Evolutionary conservation across 2,113 vertebrate genomes (phyloP), one percentile per base, ranked within the genome.

Genomic region (Brachirus orientalis): DNA sequence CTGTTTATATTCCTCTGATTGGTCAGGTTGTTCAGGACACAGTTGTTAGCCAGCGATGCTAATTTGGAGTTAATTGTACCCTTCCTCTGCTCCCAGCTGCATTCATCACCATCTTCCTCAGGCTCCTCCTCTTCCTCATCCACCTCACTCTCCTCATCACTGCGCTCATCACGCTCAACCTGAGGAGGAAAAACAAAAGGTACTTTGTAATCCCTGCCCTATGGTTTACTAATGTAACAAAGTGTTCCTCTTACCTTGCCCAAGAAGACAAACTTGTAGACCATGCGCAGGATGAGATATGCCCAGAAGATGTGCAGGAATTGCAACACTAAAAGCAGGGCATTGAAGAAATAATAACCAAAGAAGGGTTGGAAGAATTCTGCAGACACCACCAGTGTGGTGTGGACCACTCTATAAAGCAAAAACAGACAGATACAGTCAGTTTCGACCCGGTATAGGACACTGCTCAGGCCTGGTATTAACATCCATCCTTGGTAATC

Each of bases 281-380:
- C 65, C 97, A 98, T 97, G n/a, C 91, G 93, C 50, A 97, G 83
- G 72, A 99, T 97, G 7, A 98, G 90, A 60, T 86, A 94, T 18
- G 95, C 95, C 97, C 97, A 99, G 89, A 97, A 98, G 69, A 97
- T 7, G 20, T 98, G 96, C 36, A 99, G 92, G 7, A 90, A 44
- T 81, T 98, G 97, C 37, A 99, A 93, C 16, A 90, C 47, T 7
- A 92, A 38, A 70, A 99, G 91, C 6, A 98, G 94, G 1, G 1
- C 2, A 8, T 97, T 96, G 82, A 97, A 91, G 83, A 98, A 94
- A 79, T 96, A 98, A 75, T 97, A 99, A 69, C 92, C 95, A 1
- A 93, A 93, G 89, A 96, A 99, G 4, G 95, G 94, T 0, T 91
- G 13, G 17, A 84, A 92, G 63, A 89, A 86, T 45, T 93, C 79